Evolutionary conservation across 1,140 invertebrate species (phyloP).

Genomic region (Camponotus floridanus): DNA sequence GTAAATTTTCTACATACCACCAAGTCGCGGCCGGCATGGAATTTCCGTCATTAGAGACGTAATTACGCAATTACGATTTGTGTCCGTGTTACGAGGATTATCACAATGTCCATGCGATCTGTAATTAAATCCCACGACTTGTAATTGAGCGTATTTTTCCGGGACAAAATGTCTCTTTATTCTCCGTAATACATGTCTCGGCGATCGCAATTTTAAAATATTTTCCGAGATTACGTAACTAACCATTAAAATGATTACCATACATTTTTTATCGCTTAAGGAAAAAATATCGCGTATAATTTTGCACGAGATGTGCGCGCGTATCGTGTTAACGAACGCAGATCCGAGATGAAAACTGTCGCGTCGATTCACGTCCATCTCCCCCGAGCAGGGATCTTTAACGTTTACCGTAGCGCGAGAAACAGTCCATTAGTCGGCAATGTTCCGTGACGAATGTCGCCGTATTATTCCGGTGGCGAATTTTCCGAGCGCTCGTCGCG

Average conservation of each 20-base stretch:
- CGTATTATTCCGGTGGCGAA: constrained; percentile 38
- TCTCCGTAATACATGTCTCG: neutral
- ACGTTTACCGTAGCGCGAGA: neutral
- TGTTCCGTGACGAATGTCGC: constrained; percentile 53
- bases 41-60: constrained; percentile 52
- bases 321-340: neutral
- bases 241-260: neutral
- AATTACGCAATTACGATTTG: constrained; percentile 47
- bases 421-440: constrained; percentile 26
- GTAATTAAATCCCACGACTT: constrained; percentile 20
- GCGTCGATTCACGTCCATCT: neutral
- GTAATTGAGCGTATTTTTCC: constrained; percentile 25
- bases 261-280: neutral
- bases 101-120: neutral
- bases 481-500: constrained; percentile 44
- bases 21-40: neutral
- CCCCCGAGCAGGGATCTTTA: neutral
- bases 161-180: neutral
- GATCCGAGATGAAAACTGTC: neutral
- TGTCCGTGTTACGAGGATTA: neutral
- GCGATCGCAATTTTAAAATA: neutral
- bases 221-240: neutral
- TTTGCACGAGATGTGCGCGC: neutral
- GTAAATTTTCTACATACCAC: constrained; percentile 49
- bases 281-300: neutral